These are phyloP conservation scores for Siniperca obscura DNA, from an alignment of 2,797 vertebrate species.

Conservation along the genomic window DNA sequence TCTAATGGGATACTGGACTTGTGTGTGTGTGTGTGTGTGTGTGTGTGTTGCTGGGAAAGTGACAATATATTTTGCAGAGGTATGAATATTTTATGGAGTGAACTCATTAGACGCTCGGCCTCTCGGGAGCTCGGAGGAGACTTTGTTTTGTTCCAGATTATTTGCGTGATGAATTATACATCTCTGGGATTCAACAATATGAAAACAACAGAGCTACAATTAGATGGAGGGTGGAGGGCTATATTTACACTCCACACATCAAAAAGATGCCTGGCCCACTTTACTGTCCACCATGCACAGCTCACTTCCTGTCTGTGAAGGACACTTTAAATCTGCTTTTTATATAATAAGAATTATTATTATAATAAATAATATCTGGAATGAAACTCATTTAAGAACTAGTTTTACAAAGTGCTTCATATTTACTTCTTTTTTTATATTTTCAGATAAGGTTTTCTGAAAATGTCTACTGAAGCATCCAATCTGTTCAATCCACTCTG, in stretches of 20 bases:
- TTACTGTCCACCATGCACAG: constrained; percentile 42
- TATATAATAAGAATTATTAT: background rate
- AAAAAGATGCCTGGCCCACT: constrained; percentile 62
- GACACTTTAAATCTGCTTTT: constrained; percentile 14
- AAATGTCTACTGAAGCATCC: background rate
- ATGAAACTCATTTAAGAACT: background rate
- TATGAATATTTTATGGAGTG: constrained; percentile 77
- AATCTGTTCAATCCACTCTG: background rate
- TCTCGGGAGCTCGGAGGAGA: constrained; percentile 64
- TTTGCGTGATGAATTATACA: constrained; percentile 79
- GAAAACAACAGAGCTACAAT: constrained; percentile 74
- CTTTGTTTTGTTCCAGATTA: constrained; percentile 81
- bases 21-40: constrained; percentile 17
- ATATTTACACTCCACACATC: constrained; percentile 72
- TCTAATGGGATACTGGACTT: constrained; percentile 54
- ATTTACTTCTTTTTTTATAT: background rate
- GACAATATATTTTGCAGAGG: constrained; percentile 70
- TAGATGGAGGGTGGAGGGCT: constrained; percentile 52
- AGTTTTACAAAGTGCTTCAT: background rate
- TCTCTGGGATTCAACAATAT: constrained; percentile 72
- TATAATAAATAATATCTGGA: background rate
- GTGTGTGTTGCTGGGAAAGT: constrained; percentile 30
- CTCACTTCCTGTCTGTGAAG: constrained; percentile 37
- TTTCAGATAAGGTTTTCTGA: background rate
- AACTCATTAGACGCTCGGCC: constrained; percentile 75